phyloP scores from a whole-genome alignment of 2,113 vertebrate genomes.

The Nycticryphes semicollaris region DNA sequence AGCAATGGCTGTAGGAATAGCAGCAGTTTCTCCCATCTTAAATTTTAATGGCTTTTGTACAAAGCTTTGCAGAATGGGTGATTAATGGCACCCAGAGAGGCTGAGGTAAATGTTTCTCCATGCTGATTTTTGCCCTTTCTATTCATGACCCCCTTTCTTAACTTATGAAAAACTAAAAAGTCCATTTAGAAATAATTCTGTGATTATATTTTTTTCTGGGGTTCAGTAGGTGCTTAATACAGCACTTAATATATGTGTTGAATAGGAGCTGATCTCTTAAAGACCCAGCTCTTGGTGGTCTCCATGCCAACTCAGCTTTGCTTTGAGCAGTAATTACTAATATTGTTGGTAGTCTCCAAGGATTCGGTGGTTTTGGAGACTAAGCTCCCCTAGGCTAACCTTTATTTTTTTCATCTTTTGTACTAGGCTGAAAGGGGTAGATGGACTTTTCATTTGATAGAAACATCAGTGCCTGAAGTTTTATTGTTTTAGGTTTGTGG shows the following conservation, averaged over 20 bases:
- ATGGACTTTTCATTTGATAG: slow-evolving; percentile 69
- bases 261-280: slow-evolving; percentile 33
- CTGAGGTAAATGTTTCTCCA: slow-evolving; percentile 57
- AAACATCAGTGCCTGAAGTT: slow-evolving; percentile 51
- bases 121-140: slow-evolving; percentile 33
- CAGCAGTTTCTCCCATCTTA: slow-evolving; percentile 29
- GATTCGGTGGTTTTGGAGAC: slow-evolving; percentile 25
- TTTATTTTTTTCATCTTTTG: slow-evolving; percentile 46
- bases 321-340: slow-evolving; percentile 48
- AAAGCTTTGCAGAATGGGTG: slow-evolving; percentile 34
- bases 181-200: slow-evolving; percentile 56
- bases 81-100: slow-evolving; percentile 47
- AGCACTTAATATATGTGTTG: slow-evolving; percentile 33
- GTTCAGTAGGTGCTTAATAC: slow-evolving; percentile 50
- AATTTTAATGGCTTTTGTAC: slow-evolving; percentile 58
- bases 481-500: slow-evolving; percentile 54
- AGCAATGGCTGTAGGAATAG: slow-evolving; percentile 37
- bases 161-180: slow-evolving; percentile 25
- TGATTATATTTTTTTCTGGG: slow-evolving; percentile 18
- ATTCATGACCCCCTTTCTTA: background rate
- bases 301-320: slow-evolving; percentile 53
- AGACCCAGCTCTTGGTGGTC: slow-evolving; percentile 30
- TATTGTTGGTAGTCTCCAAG: slow-evolving; percentile 23
- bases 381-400: slow-evolving; percentile 45
- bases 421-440: slow-evolving; percentile 31